A percentile compares a stretch with the other conserved stretches of the same genome.
These are phyloP conservation scores for Helarctos malayanus DNA, from an alignment of 2,797 vertebrate genomes.

Conservation along the genomic window DNA sequence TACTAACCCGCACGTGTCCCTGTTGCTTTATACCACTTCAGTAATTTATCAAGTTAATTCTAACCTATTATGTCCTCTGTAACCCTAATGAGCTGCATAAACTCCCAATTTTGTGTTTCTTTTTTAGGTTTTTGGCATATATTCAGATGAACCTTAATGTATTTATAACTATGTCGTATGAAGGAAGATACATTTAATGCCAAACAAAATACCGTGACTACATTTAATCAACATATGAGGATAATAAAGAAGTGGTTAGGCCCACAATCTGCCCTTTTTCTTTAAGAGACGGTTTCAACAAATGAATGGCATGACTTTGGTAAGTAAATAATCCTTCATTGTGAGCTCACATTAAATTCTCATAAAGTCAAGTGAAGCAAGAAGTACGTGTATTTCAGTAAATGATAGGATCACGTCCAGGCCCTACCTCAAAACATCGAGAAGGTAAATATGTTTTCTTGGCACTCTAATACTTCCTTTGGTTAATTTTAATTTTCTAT, in stretches of 20 bases:
- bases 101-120: background rate
- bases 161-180: background rate
- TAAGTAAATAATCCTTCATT: slow-evolving; percentile 13
- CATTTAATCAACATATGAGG: background rate
- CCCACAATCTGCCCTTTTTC: background rate
- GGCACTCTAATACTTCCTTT: background rate
- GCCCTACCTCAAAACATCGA: background rate
- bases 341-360: background rate
- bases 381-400: background rate
- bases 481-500: slow-evolving; percentile 39
- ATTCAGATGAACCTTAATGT: slow-evolving; percentile 11
- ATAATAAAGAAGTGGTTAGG: background rate
- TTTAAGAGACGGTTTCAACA: background rate
- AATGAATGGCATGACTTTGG: background rate
- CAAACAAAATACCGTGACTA: background rate
- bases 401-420: background rate
- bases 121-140: background rate
- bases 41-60: slow-evolving; percentile 4
- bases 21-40: background rate
- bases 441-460: background rate
- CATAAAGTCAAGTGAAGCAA: background rate
- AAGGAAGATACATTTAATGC: background rate
- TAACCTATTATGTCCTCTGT: background rate
- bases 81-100: background rate
- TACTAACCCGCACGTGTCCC: background rate